Percentiles rank a stretch among this genome's conserved stretches.
These are phyloP conservation scores for Tigriopus japonicus DNA, from an alignment of 1,140 invertebrate species.

Conservation along the genomic window DNA sequence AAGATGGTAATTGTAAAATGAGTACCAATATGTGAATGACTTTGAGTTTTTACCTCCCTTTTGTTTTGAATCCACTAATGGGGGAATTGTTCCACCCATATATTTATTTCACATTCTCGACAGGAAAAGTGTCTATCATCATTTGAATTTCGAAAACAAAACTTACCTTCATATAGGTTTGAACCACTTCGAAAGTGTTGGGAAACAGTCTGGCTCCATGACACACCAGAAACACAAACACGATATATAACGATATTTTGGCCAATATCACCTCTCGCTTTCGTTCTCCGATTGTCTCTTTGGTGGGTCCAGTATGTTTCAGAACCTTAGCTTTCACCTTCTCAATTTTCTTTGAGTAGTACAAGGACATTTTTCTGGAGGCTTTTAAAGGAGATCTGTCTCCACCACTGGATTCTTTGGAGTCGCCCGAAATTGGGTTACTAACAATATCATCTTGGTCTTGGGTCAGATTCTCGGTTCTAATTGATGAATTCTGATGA, in stretches of 20 bases:
- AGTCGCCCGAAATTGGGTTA: background rate
- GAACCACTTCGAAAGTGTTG: conserved; percentile 1
- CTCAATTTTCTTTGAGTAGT: background rate
- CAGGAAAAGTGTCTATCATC: background rate
- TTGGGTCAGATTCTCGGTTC: background rate
- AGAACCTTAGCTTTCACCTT: background rate
- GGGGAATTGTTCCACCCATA: no score
- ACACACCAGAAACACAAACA: conserved; percentile 7
- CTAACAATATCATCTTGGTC: background rate
- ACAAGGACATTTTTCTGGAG: no score
- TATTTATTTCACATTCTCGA: no score
- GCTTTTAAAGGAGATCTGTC: no score
- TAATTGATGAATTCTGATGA: no score
- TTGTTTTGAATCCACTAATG: no score
- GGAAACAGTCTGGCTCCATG: background rate
- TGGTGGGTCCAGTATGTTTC: background rate
- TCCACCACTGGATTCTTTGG: background rate
- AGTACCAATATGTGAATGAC: no score
- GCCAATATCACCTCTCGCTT: conserved; percentile 3
- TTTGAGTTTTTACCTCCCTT: no score
- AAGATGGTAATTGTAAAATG: no score
- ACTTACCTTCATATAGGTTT: conserved; percentile 7
- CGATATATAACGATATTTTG: conserved; percentile 8
- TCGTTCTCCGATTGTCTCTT: background rate
- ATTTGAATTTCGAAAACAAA: background rate